Evolutionary conservation across 2,113 vertebrate species (phyloP), one percentile per base, ranked within the genome.

Genomic region (Columba janthina): DNA sequence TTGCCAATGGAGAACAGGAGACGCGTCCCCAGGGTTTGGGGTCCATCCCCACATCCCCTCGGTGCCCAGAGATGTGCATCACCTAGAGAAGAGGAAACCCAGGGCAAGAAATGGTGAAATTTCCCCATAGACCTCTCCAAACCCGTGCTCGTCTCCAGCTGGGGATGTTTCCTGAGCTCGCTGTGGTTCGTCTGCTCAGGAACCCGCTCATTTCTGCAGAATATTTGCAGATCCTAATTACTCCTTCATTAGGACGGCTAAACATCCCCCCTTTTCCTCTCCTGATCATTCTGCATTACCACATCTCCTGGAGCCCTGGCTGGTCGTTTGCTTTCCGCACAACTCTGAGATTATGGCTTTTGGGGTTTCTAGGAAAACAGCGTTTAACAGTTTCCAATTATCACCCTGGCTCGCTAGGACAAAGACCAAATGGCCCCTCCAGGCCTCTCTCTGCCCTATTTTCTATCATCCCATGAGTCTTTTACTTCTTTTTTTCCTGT

Each of bases 151-250:
- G 2, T 3, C 48, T 64, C 54, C 54, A 51, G 11, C 26, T 22
- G 0, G 0, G 42, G 36, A 61, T 0, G 0, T 40, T 26, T 60
- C 61, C 69, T 31, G 29, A 3, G 18, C 44, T 54, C 5, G 9
- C 28, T 11, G 5, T 1, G 3, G 21, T 6, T 24, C 61, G 5
- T 54, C 72, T 36, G 1, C 56, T 71, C 16, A 4, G 4, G 50
- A 83, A 53, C 57, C 65, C 5, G 0, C 7, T 1, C 7, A 60
- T 64, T 54, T 25, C 78, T 44, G 11, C 24, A 2, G 16, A 31
- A 4, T 26, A 54, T 85, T 44, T 65, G 60, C 74, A 88, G n/a
- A 29, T 69, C 64, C 64, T 25, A 6, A 2, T 22, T 44, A 20
- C 42, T 10, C 11, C 4, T 36, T 44, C 44, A 5, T 82, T 15